These are phyloP conservation scores for Ispidina picta DNA, from an alignment of 2,797 vertebrate genomes.

Conservation along the genomic window DNA sequence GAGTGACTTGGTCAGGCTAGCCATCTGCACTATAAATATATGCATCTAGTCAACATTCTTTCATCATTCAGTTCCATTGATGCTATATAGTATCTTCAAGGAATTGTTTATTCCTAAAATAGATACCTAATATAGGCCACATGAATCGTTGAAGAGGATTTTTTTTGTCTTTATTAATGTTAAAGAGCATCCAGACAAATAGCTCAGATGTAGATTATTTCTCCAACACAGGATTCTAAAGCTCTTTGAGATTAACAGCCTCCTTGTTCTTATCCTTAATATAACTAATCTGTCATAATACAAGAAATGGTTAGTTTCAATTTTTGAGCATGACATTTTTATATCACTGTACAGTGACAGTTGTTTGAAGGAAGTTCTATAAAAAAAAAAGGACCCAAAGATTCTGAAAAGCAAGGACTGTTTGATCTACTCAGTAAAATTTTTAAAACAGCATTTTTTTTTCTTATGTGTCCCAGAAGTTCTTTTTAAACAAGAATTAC, in stretches of 20 bases:
- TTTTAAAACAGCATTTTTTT: neutral
- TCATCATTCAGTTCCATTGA: neutral
- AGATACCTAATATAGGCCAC: neutral
- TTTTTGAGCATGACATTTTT: neutral
- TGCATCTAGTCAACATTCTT: neutral
- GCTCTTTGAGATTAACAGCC: neutral
- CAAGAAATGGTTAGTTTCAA: neutral
- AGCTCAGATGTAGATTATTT: neutral
- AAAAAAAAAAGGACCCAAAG: neutral
- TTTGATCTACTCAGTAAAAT: neutral
- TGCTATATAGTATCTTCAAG: neutral
- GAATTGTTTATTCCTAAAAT: neutral
- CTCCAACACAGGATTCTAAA: neutral
- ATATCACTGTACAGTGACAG: neutral
- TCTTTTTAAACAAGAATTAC: neutral
- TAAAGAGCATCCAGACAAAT: neutral
- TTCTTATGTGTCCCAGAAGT: neutral
- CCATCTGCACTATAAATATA: constrained; percentile 10
- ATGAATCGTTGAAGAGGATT: neutral
- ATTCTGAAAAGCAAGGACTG: neutral
- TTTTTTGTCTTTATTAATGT: neutral
- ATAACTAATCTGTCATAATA: neutral
- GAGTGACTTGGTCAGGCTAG: neutral
- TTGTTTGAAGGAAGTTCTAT: neutral
- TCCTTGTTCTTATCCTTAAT: neutral